Evolutionary conservation across 2,888 invertebrate genomes (phyloP), one percentile per base, ranked within the genome.

Genomic region (Drosophila mercatorum): DNA sequence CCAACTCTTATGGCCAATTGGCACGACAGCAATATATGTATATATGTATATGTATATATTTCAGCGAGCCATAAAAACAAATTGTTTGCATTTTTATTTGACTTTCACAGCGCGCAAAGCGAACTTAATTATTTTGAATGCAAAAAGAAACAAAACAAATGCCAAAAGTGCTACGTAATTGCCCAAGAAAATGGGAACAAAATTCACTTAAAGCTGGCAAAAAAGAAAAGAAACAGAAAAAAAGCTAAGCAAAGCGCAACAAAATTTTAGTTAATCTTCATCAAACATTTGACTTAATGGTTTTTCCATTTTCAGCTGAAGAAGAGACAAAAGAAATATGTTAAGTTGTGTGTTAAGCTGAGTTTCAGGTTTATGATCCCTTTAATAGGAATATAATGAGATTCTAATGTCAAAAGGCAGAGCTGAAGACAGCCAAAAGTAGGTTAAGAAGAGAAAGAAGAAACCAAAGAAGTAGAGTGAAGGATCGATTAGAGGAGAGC

Each of bases 141-240:
- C 43, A 71, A 49, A 41, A 46, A 41, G 41, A 41, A 62, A 46
- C 43, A 57, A 59, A 58, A 61, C 41, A 43, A 78, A 73, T 68
- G 76, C 52, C 72, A 76, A 79, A 73, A 79, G 68, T 79, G 68
- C 69, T 53, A 41, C 43, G 72, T 62, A 79, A 75, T 75, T 75
- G 69, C 53, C 17, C 56, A 38, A 49, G 38, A 60, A 70, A 58
- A 52, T 43, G 58, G 67, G 53, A 52, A 49, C 65, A 65, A 68
- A 57, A 41, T 56, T 12, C 28, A 59, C 14, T 64, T 34, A 6
- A 47, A 52, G 44, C 38, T 57, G 12, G 62, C 68, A 26, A 62
- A 71, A 68, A 52, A n/a, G n/a, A n/a, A 52, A 34, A 10, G 31
- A 34, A 55, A 5, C 4, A 17, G 11, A 55, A 36, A 46, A 22